Evolutionary conservation across 2,113 vertebrate species (phyloP).

Genomic region (Perca schrenkii): DNA sequence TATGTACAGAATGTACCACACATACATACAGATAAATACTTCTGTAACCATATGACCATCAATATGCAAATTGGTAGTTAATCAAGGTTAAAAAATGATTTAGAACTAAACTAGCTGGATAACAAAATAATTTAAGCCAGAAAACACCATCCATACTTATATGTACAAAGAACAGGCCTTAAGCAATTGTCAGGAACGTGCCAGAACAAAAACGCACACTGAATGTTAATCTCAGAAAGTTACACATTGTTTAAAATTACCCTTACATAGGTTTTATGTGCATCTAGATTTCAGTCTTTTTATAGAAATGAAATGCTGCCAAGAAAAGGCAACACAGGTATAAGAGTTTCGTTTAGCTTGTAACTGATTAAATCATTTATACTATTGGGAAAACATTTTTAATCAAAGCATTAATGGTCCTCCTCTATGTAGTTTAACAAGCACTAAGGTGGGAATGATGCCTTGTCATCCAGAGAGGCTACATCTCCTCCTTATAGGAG

Average conservation of each 20-base stretch:
- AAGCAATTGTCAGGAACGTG: background rate
- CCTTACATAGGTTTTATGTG: background rate
- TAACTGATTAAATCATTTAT: slow-evolving; percentile 1
- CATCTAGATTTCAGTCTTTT: slow-evolving; percentile 12
- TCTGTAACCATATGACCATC: slow-evolving; percentile 2
- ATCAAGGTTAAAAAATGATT: background rate
- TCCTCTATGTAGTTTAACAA: background rate
- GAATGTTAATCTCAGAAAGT: slow-evolving; percentile 2
- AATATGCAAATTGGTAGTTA: background rate
- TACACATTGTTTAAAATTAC: slow-evolving; percentile 21
- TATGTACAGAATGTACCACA: background rate
- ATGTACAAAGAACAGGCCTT: slow-evolving; percentile 21
- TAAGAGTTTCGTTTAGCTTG: slow-evolving; percentile 16
- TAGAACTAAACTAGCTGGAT: background rate
- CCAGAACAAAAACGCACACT: slow-evolving; percentile 8
- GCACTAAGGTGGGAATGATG: slow-evolving; percentile 8
- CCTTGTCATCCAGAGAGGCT: slow-evolving; percentile 12
- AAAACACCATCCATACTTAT: background rate
- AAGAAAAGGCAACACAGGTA: slow-evolving; percentile 26
- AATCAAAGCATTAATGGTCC: slow-evolving; percentile 10
- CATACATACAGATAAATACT: slow-evolving; percentile 19
- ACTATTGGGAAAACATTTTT: background rate
- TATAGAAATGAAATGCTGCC: slow-evolving; percentile 27
- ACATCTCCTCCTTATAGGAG: slow-evolving; percentile 33
- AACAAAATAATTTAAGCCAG: background rate